Base-by-base conservation (phyloP, 2,113 vertebrate species). In the Merops nubicus region DNA sequence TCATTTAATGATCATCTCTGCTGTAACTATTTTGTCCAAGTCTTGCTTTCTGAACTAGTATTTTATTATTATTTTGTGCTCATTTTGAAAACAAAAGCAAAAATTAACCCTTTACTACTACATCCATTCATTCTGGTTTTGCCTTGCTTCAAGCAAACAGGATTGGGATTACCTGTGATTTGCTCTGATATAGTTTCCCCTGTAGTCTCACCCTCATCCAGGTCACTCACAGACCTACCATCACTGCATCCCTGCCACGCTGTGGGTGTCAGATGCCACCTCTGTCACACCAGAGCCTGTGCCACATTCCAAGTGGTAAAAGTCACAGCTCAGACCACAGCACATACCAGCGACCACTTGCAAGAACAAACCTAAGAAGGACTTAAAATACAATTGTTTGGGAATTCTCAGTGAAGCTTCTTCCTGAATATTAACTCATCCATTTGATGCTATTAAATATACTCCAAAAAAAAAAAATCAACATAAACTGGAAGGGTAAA, bases 221-320 rank as follows among this genome's bases (percentile, higher is more conserved):
- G n/a, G 11, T 17, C 42, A 57, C 16, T 31, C 19, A 5, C 1
- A 56, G 48, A 6, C 26, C 16, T n/a, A 3, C 15, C 31, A 18
- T 11, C 4, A 2, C 54, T 13, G 16, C 1, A 2, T 14, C n/a
- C 28, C 36, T 73, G 65, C 12, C 12, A 5, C 2, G 0, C 42
- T 12, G 23, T 5, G 36, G 33, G 16, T 0, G 0, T 31, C 19
- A 1, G 36, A 20, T 67, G 38, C 38, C 72, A 74, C 63, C 72
- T 65, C 48, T 85, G 50, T 68, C 76, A 72, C 26, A 31, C 33
- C 3, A 2, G 31, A 76, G 48, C 23, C 25, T 2, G 3, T 20
- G n/a, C 28, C 67, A 12, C 21, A 73, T 57, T 9, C 79, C 0
- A 2, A 36, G 48, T 72, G 63, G 40, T 12, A 36, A 43, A 82